Evolutionary conservation across 2,113 vertebrate species (phyloP), one percentile per base, ranked within the genome.

Genomic region (Tenrec ecaudatus): DNA sequence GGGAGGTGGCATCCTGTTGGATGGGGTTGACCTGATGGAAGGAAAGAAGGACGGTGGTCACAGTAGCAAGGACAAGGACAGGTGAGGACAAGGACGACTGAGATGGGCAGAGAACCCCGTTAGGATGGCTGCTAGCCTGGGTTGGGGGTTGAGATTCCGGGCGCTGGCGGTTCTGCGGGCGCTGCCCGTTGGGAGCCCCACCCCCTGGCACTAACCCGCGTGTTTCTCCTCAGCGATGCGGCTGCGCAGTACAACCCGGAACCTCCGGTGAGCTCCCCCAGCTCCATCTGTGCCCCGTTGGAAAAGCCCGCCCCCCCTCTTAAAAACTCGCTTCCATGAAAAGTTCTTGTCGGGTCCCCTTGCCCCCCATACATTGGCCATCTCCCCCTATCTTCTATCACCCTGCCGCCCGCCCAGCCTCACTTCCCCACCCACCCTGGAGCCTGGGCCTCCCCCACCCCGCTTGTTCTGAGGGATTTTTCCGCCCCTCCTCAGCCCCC

Each of bases 201-300:
- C 40, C 87, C 78, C 53, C 57, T 16, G n/a, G 43, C 2, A 1
- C 94, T 92, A 84, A 94, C 82, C 33, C 78, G 17, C 38, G 29
- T 8, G 40, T 94, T 85, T 89, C 29, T 38, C 81, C 73, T 3
- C 82, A 98, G 98, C 2, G 97, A 98, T 66, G 98, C 97, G 3
- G 98, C 97, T 11, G 96, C 98, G 27, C 97, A 98, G 86, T 98
- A 98, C 94, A 97, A 97, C 88, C 98, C 98, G 2, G 97, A 98
- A n/a, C 97, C 98, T 60, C 97, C 96, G 95, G 98, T 98, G 96
- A 98, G 98, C 33, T 0, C 1, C 36, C 16, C 23, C 10, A 40
- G 17, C 12, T 16, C 36, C 36, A 17, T 57, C 36, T 20, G 38
- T 53, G 22, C 58, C 53, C 23, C 33, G 90, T 58, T 79, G 40